phyloP scores from a whole-genome alignment of 2,113 vertebrate species.

The Camelus dromedarius region DNA sequence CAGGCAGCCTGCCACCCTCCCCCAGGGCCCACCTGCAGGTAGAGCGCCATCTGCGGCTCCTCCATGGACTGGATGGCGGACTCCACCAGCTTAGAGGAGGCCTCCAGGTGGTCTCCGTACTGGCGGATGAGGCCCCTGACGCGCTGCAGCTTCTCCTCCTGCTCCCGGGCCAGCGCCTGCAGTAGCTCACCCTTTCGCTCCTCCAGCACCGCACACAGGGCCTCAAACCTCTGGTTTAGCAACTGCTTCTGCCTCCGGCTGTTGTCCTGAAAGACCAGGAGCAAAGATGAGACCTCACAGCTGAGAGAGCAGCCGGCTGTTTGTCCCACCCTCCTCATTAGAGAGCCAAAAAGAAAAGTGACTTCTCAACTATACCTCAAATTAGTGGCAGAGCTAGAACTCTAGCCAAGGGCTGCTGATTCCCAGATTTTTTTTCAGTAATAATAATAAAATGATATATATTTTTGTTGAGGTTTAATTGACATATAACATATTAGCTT shows the following conservation, averaged over 20 bases:
- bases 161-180: constrained; percentile 88
- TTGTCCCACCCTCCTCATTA: too few species aligned
- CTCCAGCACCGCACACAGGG: constrained; percentile 91
- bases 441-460: background rate
- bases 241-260: constrained; percentile 90
- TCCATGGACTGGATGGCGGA: constrained; percentile 92
- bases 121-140: constrained; percentile 91
- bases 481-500: background rate
- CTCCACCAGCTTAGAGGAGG: constrained; percentile 92
- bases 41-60: constrained; percentile 93
- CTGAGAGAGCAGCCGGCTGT: background rate
- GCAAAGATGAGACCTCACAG: background rate
- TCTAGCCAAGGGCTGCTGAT: background rate
- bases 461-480: background rate
- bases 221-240: constrained; percentile 89
- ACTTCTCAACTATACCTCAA: background rate
- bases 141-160: constrained; percentile 90
- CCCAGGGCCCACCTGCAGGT: constrained; percentile 90
- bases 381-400: background rate
- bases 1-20: background rate
- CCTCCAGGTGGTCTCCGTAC: constrained; percentile 93
- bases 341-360: background rate
- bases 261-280: constrained; percentile 89
- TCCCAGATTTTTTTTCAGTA: background rate
- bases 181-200: constrained; percentile 94